Evolutionary conservation across 1,140 invertebrate genomes (phyloP).

Genomic region (Drosophila melanogaster): DNA sequence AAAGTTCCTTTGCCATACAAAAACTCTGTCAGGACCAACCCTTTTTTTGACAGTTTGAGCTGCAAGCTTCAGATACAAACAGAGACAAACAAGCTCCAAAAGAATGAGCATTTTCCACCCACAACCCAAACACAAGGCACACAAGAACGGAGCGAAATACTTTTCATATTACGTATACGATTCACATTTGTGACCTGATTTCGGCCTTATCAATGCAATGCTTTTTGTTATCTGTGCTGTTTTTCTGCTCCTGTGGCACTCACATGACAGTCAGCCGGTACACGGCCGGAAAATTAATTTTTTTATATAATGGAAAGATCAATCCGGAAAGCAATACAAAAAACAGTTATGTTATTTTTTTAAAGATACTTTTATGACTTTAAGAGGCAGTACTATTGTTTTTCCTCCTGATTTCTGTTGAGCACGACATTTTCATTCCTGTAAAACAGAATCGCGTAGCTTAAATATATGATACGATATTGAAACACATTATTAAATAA

Average conservation of each 20-base stretch:
- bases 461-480: too few species aligned
- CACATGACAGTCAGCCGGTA: slow-evolving; percentile 40
- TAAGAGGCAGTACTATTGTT: neutral
- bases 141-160: slow-evolving; percentile 64
- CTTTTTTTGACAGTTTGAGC: slow-evolving; percentile 54
- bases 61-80: slow-evolving; percentile 43
- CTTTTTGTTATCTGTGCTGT: slow-evolving; percentile 56
- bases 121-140: slow-evolving; percentile 13
- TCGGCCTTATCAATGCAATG: slow-evolving; percentile 77
- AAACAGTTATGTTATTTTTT: too few species aligned
- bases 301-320: too few species aligned
- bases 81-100: slow-evolving; percentile 31
- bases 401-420: neutral
- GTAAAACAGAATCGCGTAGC: too few species aligned
- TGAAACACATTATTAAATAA: too few species aligned
- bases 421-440: neutral
- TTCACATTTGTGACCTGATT: slow-evolving; percentile 73
- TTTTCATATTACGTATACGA: slow-evolving; percentile 79
- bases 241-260: slow-evolving; percentile 37
- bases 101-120: slow-evolving; percentile 26
- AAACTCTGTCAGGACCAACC: slow-evolving; percentile 31
- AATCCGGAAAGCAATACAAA: too few species aligned
- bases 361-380: neutral
- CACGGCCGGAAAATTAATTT: slow-evolving; percentile 4
- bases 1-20: slow-evolving; percentile 34